Base-by-base conservation (phyloP, 2,113 vertebrate species). In the Hemicordylus capensis region DNA sequence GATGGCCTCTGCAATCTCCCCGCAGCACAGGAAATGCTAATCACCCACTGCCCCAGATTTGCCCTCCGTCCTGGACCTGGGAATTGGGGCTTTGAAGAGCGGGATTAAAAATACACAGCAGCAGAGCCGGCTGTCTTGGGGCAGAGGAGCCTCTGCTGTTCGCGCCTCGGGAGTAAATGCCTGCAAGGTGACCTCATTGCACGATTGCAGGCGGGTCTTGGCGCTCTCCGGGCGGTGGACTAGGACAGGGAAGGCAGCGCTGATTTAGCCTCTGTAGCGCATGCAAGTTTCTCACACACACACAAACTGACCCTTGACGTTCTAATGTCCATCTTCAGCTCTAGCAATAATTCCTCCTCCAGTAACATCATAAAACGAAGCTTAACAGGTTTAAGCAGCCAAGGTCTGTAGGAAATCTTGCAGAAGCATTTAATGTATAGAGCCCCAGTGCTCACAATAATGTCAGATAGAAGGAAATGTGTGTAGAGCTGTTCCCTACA, bases 81-180 rank as follows among this genome's bases (percentile, higher is more conserved):
- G 11, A 34, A 22, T 9, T 17, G 48, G n/a, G 44, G 31, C 28
- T 66, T 24, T 44, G 70, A 4, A 39, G 67, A 44, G 51, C 3
- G 83, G 31, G 83, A 19, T 77, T 85, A 77, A 76, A 85, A 85
- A 85, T 85, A 85, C 58, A 37, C 83, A 24, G 70, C 28, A 3
- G 6, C 46, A 37, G 17, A 17, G 64, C 79, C 34, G 46, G 59
- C 82, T 44, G 82, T 26, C 54, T 48, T 15, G 8, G 67, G 24
- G 72, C 59, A 66, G 44, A 37, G 54, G 28, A 20, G 9, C 20
- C 17, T 20, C 22, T 6, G 67, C 19, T 17, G 34, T 19, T 39
- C 67, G 34, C 11, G 26, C 12, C 11, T 31, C 17, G 11, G n/a
- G 44, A 54, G 73, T 4, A 31, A n/a, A 85, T 85, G 51, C 83